Base-by-base conservation (phyloP, 2,113 vertebrate species). In the Neotragus pygmaeus region DNA sequence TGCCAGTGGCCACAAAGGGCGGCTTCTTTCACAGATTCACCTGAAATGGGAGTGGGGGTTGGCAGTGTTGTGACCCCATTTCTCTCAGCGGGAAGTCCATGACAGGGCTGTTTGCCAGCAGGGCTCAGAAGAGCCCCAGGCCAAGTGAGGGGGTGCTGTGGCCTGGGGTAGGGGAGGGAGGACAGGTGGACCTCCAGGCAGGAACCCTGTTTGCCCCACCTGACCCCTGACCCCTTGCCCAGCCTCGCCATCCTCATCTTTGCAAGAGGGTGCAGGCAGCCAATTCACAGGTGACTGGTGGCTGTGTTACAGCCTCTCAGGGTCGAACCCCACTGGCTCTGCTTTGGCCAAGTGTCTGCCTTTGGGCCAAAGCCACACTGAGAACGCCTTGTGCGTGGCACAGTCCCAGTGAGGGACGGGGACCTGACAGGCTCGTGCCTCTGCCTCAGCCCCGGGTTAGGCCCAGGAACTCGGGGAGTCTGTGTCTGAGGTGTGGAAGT, bases 251-350 rank as follows among this genome's bases (percentile, higher is more conserved):
- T 9, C 70, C n/a, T 70, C 53, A 9, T 9, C 21, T 53, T 64
- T 17, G 15, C 3, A 4, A 62, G 49, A 7, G n/a, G 19, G 25
- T 14, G 15, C 27, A 6, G 43, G 60, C 14, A 6, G 7, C 27
- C 27, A 2, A 7, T 39, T 80, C 30, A 6, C 1, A 36, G 30
- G 53, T 6, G 36, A 7, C 53, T 10, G 3, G 4, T 25, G 90
- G 36, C 45, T 3, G 1, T 2, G 2, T 7, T 5, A 13, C 6
- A 17, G 36, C 60, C 33, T n/a, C 55, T 33, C 6, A 0, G 8
- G 15, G 19, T 78, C 45, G 2, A 7, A 10, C 15, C 70, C 55
- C 0, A 5, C 23, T 17, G 55, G 12, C 70, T 36, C 10, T 5
- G 7, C 43, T 36, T 12, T 4, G 43, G 47, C 84, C 0, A 21